phyloP scores from a whole-genome alignment of 2,888 invertebrate genomes.

The Machimus rusticus region DNA sequence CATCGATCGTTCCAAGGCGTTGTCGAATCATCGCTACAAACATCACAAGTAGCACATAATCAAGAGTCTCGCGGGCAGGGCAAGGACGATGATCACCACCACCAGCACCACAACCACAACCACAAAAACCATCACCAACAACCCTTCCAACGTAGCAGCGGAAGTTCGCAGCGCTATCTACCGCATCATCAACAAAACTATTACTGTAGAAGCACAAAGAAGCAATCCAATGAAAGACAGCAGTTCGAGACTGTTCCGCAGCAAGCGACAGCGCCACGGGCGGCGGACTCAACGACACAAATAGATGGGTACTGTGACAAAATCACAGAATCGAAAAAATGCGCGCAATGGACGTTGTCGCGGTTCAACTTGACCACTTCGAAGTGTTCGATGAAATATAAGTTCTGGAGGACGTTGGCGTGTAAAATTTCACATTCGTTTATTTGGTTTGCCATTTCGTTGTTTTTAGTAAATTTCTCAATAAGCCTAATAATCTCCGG shows the following conservation, averaged over 20 bases:
- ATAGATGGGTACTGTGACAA: background rate
- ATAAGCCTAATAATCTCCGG: slow-evolving; percentile 32
- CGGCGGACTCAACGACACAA: background rate
- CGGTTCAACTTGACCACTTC: background rate
- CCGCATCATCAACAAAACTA: background rate
- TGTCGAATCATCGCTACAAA: background rate
- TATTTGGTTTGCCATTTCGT: slow-evolving; percentile 26
- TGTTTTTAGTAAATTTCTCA: slow-evolving; percentile 41
- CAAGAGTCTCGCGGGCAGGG: background rate
- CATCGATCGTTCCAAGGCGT: background rate
- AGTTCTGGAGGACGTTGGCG: slow-evolving; percentile 27
- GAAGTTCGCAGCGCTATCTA: background rate
- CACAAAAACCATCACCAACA: background rate
- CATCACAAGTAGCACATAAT: background rate
- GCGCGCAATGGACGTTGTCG: background rate
- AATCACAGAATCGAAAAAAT: background rate
- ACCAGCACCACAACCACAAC: background rate
- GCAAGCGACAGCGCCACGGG: background rate
- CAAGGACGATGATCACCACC: background rate
- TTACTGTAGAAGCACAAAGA: background rate
- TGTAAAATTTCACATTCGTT: slow-evolving; percentile 16
- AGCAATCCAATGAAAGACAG: background rate
- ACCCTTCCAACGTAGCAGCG: background rate
- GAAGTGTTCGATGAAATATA: slow-evolving; percentile 18
- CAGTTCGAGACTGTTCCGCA: background rate